phyloP scores from a whole-genome alignment of 2,113 vertebrate genomes.

The Anthoscopus minutus region DNA sequence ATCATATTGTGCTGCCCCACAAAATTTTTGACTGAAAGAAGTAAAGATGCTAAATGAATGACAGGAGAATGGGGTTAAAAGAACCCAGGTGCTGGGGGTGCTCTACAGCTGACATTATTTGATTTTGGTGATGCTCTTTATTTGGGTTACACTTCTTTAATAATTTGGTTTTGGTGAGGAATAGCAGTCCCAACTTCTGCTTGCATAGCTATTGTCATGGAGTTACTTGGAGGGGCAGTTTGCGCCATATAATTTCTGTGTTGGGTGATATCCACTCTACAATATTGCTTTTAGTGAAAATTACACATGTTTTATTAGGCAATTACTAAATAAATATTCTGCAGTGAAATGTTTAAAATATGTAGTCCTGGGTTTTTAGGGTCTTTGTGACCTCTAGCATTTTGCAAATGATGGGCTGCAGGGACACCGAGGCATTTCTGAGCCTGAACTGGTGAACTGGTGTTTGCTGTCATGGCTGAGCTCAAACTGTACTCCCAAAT shows the following conservation, averaged over 20 bases:
- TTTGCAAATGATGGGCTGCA: not conserved
- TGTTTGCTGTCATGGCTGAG: not conserved
- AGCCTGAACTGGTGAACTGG: not conserved
- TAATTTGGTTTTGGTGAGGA: not conserved
- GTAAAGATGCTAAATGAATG: not conserved
- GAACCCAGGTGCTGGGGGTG: not conserved
- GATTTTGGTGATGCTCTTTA: not conserved
- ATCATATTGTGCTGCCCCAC: not conserved
- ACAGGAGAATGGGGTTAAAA: not conserved
- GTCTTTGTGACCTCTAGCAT: not conserved
- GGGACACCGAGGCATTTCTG: not conserved
- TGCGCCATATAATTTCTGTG: not conserved
- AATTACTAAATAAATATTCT: not conserved
- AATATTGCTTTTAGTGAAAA: not conserved
- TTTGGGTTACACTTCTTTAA: not conserved
- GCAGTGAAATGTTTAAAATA: slow-evolving; percentile 6
- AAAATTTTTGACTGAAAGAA: not conserved
- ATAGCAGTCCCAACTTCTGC: not conserved
- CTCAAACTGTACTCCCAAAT: not conserved
- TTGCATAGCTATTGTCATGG: not conserved
- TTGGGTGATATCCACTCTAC: not conserved
- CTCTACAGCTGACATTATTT: not conserved
- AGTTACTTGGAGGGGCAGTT: not conserved
- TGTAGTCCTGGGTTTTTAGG: not conserved
- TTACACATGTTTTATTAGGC: not conserved